These are phyloP conservation scores for Xylota sylvarum DNA, from an alignment of 2,888 invertebrate genomes.

Conservation along the genomic window DNA sequence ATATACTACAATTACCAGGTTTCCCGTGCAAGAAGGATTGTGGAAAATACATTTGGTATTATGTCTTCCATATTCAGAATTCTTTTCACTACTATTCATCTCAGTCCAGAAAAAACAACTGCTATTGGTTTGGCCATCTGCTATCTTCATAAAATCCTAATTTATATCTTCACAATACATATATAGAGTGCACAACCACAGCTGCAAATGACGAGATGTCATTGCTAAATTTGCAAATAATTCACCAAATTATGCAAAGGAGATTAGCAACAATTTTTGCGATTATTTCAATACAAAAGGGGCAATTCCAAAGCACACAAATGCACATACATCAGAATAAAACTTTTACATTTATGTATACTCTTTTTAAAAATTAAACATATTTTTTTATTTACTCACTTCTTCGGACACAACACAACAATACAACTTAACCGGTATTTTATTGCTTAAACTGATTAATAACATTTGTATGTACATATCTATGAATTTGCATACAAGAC, in stretches of 20 bases:
- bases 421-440: too few relatives aligned
- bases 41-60: slow-evolving; percentile 74
- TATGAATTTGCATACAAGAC: too few relatives aligned
- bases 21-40: slow-evolving; percentile 43
- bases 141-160: slow-evolving; percentile 15
- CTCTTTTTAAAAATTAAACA: too few relatives aligned
- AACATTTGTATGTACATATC: too few relatives aligned
- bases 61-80: slow-evolving; percentile 78
- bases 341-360: too few relatives aligned
- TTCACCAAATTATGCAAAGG: slow-evolving; percentile 2
- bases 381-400: too few relatives aligned
- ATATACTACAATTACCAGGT: slow-evolving; percentile 39
- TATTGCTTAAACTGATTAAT: too few relatives aligned
- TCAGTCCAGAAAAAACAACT: slow-evolving; percentile 17
- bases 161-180: neutral
- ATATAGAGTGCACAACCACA: neutral
- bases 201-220: neutral
- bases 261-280: neutral
- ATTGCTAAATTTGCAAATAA: neutral
- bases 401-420: too few relatives aligned
- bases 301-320: too few relatives aligned
- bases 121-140: slow-evolving; percentile 19
- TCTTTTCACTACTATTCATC: slow-evolving; percentile 75
- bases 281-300: neutral
- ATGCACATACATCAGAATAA: too few relatives aligned